A percentile compares a stretch with the other conserved stretches of the same genome.
phyloP scores from a whole-genome alignment of 2,888 invertebrate genomes.

The Argyresthia albistria region DNA sequence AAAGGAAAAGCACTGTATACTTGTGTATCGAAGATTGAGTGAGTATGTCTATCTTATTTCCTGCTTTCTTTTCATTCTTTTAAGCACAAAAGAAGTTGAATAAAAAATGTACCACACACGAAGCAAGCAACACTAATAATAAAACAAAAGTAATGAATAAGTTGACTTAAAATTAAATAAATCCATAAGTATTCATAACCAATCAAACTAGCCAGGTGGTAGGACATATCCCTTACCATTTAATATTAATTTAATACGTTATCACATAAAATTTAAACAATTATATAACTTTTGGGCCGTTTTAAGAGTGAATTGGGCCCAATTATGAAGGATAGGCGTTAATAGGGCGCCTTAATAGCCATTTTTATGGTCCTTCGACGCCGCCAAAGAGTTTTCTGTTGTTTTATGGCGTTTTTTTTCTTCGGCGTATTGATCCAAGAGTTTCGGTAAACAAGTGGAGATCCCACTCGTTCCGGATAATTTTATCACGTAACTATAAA shows the following conservation, averaged over 20 bases:
- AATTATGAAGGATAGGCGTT: slow-evolving; percentile 71
- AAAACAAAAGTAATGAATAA: slow-evolving; percentile 9
- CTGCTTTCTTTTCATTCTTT: too few species aligned
- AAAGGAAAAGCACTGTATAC: too few species aligned
- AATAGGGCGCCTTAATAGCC: slow-evolving; percentile 62
- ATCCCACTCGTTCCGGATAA: slow-evolving; percentile 19
- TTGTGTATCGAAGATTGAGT: too few species aligned
- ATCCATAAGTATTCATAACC: not conserved
- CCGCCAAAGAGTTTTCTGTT: slow-evolving; percentile 62
- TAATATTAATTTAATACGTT: not conserved
- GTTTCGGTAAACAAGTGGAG: slow-evolving; percentile 54
- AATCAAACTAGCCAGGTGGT: not conserved
- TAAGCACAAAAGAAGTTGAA: too few species aligned
- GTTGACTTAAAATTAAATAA: not conserved
- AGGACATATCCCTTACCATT: not conserved
- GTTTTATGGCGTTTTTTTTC: slow-evolving; percentile 61
- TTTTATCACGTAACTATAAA: not conserved
- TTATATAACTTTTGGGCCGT: slow-evolving; percentile 40
- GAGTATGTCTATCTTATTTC: too few species aligned
- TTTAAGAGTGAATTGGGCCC: slow-evolving; percentile 52
- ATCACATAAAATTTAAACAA: slow-evolving; percentile 50
- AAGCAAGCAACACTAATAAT: too few species aligned
- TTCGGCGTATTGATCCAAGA: slow-evolving; percentile 35
- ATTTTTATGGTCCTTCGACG: slow-evolving; percentile 47
- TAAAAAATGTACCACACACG: too few species aligned